Evolutionary conservation across 1,140 invertebrate species (phyloP), one percentile per base, ranked within the genome.

Genomic region (Drosophila tsacasi): DNA sequence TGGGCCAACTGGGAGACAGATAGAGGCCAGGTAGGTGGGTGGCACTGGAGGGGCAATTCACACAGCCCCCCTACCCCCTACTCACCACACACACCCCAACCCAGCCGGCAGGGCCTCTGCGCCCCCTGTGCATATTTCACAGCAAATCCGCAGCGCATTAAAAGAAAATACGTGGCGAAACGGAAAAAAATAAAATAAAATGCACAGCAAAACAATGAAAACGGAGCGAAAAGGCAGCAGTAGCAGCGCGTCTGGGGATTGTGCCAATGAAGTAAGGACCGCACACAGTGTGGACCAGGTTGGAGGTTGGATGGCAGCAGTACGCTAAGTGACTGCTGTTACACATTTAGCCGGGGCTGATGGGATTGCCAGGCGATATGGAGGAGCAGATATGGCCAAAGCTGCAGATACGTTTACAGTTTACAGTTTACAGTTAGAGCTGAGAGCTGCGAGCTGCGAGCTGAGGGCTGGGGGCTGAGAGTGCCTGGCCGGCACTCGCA

Each of bases 81-180:
- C n/a, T n/a, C n/a, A n/a, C n/a, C n/a, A n/a, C n/a, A n/a, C 37
- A 46, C 17, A 5, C 40, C 19, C 19, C 25, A 19, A 7, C n/a
- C 23, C 25, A 19, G 7, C 15, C 9, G 4, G 19, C 21, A 39
- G 21, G 12, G 21, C 42, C 32, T 25, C 37, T 44, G 47, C 49
- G 39, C 35, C 46, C 40, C 39, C 64, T 61, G 23, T 58, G 40
- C 77, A 89, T 89, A 89, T 89, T 89, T 89, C 85, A 89, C 78
- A 66, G 84, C 76, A 83, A 89, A 89, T 89, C 84, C 84, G 84
- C 84, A 89, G 84, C 85, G 85, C 84, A 89, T 89, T 89, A 89
- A 89, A 89, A 82, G 77, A 81, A 89, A 89, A 84, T 90, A 89
- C 84, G 84, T 89, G 84, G 85, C 78, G 59, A 83, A 83, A 75